A percentile compares a stretch with the other conserved stretches of the same genome.
Evolutionary conservation across 2,113 vertebrate species (phyloP).

Genomic region (Gobius niger): DNA sequence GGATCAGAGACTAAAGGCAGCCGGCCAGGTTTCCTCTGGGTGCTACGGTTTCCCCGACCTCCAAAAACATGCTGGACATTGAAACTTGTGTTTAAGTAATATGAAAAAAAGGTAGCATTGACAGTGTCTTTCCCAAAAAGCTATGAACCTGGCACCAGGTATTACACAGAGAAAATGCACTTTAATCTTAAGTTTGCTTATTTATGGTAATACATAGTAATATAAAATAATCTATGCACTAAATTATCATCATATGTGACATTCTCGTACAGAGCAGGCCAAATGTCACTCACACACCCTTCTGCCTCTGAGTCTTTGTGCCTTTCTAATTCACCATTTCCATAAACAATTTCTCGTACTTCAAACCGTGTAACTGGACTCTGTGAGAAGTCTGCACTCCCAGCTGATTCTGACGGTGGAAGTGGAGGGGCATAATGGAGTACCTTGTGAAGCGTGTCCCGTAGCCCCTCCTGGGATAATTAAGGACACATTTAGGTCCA

Average conservation of each 20-base stretch:
- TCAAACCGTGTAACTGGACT: conserved; percentile 30
- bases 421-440: conserved; percentile 55
- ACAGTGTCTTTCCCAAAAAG: too few species aligned
- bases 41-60: too few species aligned
- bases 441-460: conserved; percentile 54
- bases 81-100: too few species aligned
- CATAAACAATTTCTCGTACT: conserved; percentile 8
- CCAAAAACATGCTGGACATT: too few species aligned
- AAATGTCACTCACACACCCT: neutral
- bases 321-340: conserved; percentile 7
- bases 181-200: too few species aligned
- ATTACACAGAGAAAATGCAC: too few species aligned
- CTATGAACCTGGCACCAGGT: too few species aligned
- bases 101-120: too few species aligned
- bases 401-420: conserved; percentile 49
- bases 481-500: conserved; percentile 68
- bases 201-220: neutral
- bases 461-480: conserved; percentile 66
- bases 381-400: conserved; percentile 46
- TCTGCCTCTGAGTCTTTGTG: neutral
- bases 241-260: too few species aligned
- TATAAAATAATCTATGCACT: neutral
- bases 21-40: too few species aligned
- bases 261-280: neutral
- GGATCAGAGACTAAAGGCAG: too few species aligned